Evolutionary conservation across 2,113 vertebrate genomes (phyloP), one percentile per base, ranked within the genome.

Genomic region (Spea multiplicata): DNA sequence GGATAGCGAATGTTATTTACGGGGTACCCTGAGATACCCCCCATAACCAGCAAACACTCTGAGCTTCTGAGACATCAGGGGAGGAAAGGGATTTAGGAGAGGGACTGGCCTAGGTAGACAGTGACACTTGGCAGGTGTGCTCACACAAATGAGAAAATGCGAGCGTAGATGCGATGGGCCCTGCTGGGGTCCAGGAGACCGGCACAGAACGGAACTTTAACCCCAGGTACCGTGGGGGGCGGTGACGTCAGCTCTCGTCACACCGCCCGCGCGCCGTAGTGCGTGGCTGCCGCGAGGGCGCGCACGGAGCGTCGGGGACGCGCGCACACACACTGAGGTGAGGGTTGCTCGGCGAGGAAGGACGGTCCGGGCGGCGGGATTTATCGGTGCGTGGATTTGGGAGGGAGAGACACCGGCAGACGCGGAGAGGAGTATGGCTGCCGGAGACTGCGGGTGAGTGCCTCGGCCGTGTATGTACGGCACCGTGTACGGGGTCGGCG

Each of bases 221-320:
- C 5, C n/a, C 4, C 3, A 3, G 9, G 9, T 64, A 12, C 14
- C 8, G 13, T 52, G 17, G 62, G 47, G 5, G 49, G 55, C 48
- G 45, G 70, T 76, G 81, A 80, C 67, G 57, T 66, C 79, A 69
- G 64, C 71, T 69, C 69, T 70, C 61, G 78, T 65, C 74, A 52
- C 81, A 59, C 82, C 49, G 78, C 79, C 78, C 64, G 66, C 76
- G 53, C 73, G 44, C 52, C 45, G 69, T 80, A 3, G 74, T 81
- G 44, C 55, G 55, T 74, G 50, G 55, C 48, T 62, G 82, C 59
- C 53, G 82, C 66, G 62, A 75, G 72, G 65, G 53, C 8, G 30
- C 66, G 81, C 66, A 71, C 55, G 65, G 78, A 45, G 47, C 65
- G 52, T 59, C 55, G 52, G 66, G 77, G 81, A 78, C 80, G 77